Conservation (phyloP, 2,888 invertebrate genomes). For the Anticlea derivata region DNA sequence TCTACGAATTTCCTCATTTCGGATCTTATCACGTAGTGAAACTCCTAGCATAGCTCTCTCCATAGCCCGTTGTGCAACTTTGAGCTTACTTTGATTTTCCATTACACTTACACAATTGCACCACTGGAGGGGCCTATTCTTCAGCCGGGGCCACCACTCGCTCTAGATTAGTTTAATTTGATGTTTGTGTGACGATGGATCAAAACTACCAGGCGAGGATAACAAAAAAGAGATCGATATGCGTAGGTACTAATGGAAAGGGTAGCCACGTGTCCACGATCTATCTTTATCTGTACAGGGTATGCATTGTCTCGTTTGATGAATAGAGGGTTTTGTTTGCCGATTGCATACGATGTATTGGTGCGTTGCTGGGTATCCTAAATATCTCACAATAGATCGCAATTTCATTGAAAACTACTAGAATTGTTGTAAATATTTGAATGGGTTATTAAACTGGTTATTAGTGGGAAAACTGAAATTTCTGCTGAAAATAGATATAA, state of each 20-base stretch:
- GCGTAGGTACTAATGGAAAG: background rate
- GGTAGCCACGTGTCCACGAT: background rate
- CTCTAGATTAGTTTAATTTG: slow-evolving; percentile 13
- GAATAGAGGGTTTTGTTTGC: slow-evolving; percentile 28
- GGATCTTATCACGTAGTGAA: too few species aligned
- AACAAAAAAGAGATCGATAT: slow-evolving; percentile 1
- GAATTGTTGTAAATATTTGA: background rate
- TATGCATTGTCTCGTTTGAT: slow-evolving; percentile 30
- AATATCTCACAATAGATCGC: background rate
- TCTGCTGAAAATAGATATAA: too few species aligned
- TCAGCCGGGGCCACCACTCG: too few species aligned
- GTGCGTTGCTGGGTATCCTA: background rate
- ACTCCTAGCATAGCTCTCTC: too few species aligned
- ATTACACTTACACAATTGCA: too few species aligned
- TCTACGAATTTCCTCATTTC: too few species aligned
- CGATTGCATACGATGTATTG: slow-evolving; percentile 1
- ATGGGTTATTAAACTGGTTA: too few species aligned
- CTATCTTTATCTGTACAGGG: background rate
- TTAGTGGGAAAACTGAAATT: too few species aligned
- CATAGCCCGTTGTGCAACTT: too few species aligned
- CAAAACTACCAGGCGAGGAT: slow-evolving; percentile 6
- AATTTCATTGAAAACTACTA: background rate
- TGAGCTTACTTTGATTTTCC: too few species aligned
- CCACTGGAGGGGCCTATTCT: too few species aligned
- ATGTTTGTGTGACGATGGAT: slow-evolving; percentile 33